Percentiles rank a stretch among this genome's conserved stretches.
These are phyloP conservation scores for Pseudococcus viburni DNA, from an alignment of 2,888 invertebrate species.

Conservation along the genomic window DNA sequence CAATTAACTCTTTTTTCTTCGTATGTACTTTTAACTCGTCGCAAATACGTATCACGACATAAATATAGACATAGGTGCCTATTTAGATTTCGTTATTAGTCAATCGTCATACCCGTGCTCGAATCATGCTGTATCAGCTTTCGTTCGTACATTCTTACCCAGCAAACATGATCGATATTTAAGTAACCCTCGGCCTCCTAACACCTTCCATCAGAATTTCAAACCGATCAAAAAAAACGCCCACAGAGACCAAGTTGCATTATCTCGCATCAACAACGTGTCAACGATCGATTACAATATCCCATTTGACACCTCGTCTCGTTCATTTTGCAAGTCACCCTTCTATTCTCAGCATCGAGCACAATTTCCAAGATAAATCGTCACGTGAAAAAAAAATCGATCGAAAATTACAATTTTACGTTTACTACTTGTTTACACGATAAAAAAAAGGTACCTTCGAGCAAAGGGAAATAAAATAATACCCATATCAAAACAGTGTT, in stretches of 20 bases:
- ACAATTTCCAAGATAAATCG: background rate
- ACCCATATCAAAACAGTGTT: slow-evolving; percentile 2
- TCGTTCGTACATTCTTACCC: background rate
- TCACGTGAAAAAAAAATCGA: background rate
- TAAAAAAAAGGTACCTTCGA: background rate
- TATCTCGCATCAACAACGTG: slow-evolving; percentile 1
- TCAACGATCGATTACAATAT: slow-evolving; percentile 17
- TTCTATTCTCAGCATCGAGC: background rate
- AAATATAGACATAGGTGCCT: background rate
- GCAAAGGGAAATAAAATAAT: background rate
- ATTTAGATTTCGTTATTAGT: background rate
- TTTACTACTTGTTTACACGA: slow-evolving; percentile 6
- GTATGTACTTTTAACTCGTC: background rate
- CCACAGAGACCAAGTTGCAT: background rate
- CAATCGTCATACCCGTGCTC: background rate
- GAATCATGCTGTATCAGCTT: slow-evolving; percentile 6
- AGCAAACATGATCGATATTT: background rate
- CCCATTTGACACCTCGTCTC: background rate
- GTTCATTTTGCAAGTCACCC: slow-evolving; percentile 19
- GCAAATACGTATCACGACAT: background rate
- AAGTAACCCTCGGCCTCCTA: background rate
- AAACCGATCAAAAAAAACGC: background rate
- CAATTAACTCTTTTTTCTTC: background rate
- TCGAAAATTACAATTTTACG: background rate
- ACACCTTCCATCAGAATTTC: background rate